Evolutionary conservation across 2,797 vertebrate species (phyloP).

Genomic region (Mormyrus proboscirostris): DNA sequence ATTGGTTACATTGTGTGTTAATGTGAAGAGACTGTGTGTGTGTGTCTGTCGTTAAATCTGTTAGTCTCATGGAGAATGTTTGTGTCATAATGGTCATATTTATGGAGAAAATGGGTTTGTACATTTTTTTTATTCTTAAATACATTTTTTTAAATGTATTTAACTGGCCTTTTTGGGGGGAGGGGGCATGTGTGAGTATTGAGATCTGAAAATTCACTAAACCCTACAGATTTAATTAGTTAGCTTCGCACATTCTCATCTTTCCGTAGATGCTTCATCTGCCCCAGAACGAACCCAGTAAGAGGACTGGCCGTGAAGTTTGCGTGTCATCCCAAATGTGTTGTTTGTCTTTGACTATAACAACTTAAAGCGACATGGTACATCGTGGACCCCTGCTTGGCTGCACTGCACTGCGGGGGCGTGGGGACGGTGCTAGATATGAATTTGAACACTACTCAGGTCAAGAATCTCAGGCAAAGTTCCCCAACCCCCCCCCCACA

Average conservation of each 20-base stretch:
- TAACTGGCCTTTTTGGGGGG: background rate
- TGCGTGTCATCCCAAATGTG: background rate
- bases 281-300: background rate
- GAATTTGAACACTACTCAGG: background rate
- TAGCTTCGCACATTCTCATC: background rate
- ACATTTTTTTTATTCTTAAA: slow-evolving; percentile 10
- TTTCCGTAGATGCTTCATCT: background rate
- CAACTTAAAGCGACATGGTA: background rate
- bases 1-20: slow-evolving; percentile 9
- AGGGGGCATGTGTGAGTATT: background rate
- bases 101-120: slow-evolving; percentile 40
- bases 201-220: background rate
- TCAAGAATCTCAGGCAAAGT: background rate
- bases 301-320: background rate
- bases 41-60: slow-evolving; percentile 17
- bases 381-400: background rate
- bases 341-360: background rate
- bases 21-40: slow-evolving; percentile 23
- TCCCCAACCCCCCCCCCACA: background rate
- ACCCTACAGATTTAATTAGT: background rate
- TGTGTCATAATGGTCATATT: slow-evolving; percentile 64
- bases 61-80: slow-evolving; percentile 42
- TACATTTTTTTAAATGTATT: background rate
- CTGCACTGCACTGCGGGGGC: background rate
- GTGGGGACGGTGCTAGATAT: background rate